Conservation (phyloP, 2,888 invertebrate genomes). For the Coelogynopora nodosa region DNA sequence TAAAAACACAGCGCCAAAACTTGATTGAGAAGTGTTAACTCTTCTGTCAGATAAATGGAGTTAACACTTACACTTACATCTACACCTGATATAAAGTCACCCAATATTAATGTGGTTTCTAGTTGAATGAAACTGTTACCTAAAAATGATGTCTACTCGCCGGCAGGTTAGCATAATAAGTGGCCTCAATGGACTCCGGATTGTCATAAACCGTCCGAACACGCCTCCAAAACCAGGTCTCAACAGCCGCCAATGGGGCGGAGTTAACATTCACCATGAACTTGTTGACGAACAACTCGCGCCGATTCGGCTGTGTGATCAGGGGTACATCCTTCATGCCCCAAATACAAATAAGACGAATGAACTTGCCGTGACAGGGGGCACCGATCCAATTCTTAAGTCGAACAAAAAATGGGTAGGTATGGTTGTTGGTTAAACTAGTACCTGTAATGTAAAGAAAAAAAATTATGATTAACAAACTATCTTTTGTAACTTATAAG, state of each 20-base stretch:
- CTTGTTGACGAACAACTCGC: background rate
- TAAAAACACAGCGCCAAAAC: too few relatives aligned
- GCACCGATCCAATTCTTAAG: background rate
- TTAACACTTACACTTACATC: too few relatives aligned
- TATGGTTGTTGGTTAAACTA: background rate
- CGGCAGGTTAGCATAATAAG: background rate
- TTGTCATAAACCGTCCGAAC: background rate
- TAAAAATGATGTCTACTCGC: background rate
- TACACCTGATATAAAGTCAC: too few relatives aligned
- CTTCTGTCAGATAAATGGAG: too few relatives aligned
- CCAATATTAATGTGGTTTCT: too few relatives aligned
- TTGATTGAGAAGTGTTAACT: too few relatives aligned
- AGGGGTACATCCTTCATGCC: background rate
- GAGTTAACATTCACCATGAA: background rate
- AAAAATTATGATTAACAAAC: too few relatives aligned
- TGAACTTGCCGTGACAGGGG: background rate
- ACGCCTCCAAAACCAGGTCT: background rate
- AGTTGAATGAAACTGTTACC: too few relatives aligned
- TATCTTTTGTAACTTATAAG: too few relatives aligned
- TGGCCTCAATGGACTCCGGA: background rate
- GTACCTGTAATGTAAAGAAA: background rate
- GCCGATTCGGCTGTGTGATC: background rate
- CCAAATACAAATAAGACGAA: background rate
- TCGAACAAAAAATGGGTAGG: background rate
- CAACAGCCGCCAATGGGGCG: background rate